These are phyloP conservation scores for Drosophila affinis DNA, from an alignment of 2,888 invertebrate species.

Conservation along the genomic window DNA sequence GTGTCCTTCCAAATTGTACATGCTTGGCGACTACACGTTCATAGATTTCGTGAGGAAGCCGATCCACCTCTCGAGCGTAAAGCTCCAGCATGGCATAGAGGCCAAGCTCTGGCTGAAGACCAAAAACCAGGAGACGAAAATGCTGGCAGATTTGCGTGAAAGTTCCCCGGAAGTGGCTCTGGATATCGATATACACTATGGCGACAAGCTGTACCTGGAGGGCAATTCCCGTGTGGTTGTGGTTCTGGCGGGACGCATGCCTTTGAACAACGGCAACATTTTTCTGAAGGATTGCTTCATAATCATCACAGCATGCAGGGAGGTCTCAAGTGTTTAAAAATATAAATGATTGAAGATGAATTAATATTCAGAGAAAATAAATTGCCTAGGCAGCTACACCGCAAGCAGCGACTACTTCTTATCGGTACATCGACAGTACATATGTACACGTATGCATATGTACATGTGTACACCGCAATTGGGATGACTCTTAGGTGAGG, in stretches of 20 bases:
- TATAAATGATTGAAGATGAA: too few species aligned
- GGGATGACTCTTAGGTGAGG: too few species aligned
- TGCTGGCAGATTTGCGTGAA: not conserved
- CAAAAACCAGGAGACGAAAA: not conserved
- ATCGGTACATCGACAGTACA: too few species aligned
- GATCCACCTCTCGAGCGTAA: not conserved
- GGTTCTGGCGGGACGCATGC: not conserved
- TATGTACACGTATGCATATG: too few species aligned
- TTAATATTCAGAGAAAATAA: too few species aligned
- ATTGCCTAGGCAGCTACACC: too few species aligned
- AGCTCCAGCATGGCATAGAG: not conserved
- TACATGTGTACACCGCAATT: too few species aligned
- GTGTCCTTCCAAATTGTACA: not conserved
- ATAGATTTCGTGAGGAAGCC: not conserved
- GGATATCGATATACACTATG: not conserved
- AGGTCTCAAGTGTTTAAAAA: too few species aligned
- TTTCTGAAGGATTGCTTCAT: not conserved
- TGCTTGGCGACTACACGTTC: not conserved
- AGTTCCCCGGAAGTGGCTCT: not conserved
- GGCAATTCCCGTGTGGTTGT: not conserved
- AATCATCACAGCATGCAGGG: too few species aligned
- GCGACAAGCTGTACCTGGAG: not conserved
- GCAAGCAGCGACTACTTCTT: too few species aligned
- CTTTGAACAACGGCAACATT: not conserved
- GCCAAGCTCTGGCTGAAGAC: not conserved